Evolutionary conservation across 2,797 vertebrate species (phyloP).

Genomic region (Channallabes apus): DNA sequence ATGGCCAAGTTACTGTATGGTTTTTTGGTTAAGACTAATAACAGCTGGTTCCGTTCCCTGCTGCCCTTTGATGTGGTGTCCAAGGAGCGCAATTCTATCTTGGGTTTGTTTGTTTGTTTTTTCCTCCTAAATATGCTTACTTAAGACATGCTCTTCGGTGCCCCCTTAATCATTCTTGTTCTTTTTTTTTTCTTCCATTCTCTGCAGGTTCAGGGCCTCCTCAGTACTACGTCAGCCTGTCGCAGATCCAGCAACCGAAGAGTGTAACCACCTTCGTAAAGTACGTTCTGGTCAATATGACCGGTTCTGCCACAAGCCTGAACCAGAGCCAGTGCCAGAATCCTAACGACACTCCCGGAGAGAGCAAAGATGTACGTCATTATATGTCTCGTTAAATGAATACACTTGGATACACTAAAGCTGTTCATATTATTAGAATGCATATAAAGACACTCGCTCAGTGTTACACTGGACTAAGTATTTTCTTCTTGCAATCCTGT

Average conservation of each 20-base stretch:
- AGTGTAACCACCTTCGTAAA: conserved; percentile 75
- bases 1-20: conserved; percentile 85
- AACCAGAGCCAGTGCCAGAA: conserved; percentile 82
- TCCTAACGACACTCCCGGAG: conserved; percentile 66
- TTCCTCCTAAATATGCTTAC: neutral
- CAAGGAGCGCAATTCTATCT: conserved; percentile 34
- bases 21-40: conserved; percentile 85
- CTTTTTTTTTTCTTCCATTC: neutral
- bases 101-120: neutral
- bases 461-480: neutral
- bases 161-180: neutral
- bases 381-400: neutral
- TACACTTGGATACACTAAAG: neutral
- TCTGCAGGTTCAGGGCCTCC: conserved; percentile 74
- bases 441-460: neutral
- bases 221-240: conserved; percentile 85
- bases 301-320: conserved; percentile 73
- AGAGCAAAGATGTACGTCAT: conserved; percentile 77
- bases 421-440: too few species aligned
- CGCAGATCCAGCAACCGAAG: conserved; percentile 58
- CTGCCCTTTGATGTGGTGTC: conserved; percentile 30
- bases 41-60: conserved; percentile 88
- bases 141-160: neutral
- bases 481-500: neutral
- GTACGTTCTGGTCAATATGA: conserved; percentile 85